Evolutionary conservation across 2,113 vertebrate genomes (phyloP), one percentile per base, ranked within the genome.

Genomic region (Pelecanoides urinatrix): DNA sequence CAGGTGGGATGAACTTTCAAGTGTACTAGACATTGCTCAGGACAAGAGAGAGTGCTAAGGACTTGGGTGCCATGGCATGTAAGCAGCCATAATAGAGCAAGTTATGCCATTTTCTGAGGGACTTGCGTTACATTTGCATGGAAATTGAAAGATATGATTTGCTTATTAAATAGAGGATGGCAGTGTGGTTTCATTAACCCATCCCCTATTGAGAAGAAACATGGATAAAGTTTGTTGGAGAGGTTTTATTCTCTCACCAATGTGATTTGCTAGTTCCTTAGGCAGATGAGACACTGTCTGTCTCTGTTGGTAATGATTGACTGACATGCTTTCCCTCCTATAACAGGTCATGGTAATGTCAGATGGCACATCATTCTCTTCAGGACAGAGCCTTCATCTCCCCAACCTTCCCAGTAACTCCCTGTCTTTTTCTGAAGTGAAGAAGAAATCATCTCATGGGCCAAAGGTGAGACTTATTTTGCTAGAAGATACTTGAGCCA

Each of bases 261-360:
- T 62, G 23, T 44, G 20, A 76, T 72, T 59, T 66, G 7, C 29
- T 77, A 32, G 14, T 42, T 77, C 40, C 36, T 71, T 52, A 59
- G 3, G 23, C 49, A 73, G 13, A 5, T 65, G 25, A 45, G 7
- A 47, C 6, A 74, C 5, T 17, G 9, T 47, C 50, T 67, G 4
- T 44, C 44, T 71, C 30, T 90, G 15, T n/a, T 82, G 21, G 21
- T 58, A n/a, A 8, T 70, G 36, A 82, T 87, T 93, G 70, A 83
- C 42, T 95, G 89, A 90, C 32, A 8, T 72, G 22, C 92, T 84
- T 93, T 81, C 16, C 74, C 23, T 92, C 76, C 90, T 78, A 27
- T 5, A 12, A 76, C 94, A 99, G 99, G 98, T 99, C 84, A 99
- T 99, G 98, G 98, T 99, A 52, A 99, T 98, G 99, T 98, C 99